A percentile compares a stretch with the other conserved stretches of the same genome.
phyloP scores from a whole-genome alignment of 37 sponge, comb jelly and placozoan species.

The Ephydatia muelleri region DNA sequence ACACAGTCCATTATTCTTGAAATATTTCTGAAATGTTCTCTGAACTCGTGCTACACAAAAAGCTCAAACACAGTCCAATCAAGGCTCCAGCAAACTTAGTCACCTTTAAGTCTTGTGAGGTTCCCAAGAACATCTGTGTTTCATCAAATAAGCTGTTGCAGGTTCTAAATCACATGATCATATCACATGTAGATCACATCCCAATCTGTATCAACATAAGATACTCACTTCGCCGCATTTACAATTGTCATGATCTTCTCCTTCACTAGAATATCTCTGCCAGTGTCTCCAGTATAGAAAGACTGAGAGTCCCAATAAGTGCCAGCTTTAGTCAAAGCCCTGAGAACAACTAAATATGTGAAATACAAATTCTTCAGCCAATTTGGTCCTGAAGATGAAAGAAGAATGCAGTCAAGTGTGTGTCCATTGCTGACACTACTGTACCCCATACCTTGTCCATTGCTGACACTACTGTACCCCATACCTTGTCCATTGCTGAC shows the following conservation, averaged over 20 bases:
- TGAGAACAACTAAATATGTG: constrained; percentile 86
- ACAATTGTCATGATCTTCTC: constrained; percentile 54
- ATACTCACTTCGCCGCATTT: constrained; percentile 66
- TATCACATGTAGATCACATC: neutral
- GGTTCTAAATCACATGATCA: constrained; percentile 23
- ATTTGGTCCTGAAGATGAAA: constrained; percentile 66
- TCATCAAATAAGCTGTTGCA: constrained; percentile 92
- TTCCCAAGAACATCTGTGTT: constrained; percentile 80
- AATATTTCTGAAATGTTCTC: constrained; percentile 89
- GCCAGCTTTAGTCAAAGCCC: constrained; percentile 89
- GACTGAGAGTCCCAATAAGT: constrained; percentile 48
- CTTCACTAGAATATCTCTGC: constrained; percentile 60
- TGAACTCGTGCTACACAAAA: constrained; percentile 73
- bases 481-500: neutral
- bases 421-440: neutral
- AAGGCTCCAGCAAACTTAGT: neutral
- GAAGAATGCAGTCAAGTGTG: neutral
- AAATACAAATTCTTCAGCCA: constrained; percentile 98
- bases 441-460: constrained; percentile 95
- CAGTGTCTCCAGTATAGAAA: constrained; percentile 86
- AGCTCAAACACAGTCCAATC: neutral
- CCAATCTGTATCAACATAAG: neutral
- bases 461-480: too few species aligned
- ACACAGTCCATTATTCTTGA: constrained; percentile 99
- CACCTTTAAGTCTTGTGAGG: constrained; percentile 73